A percentile compares a stretch with the other conserved stretches of the same genome.
Evolutionary conservation across 2,888 invertebrate genomes (phyloP).

Genomic region (Liodrosophila aerea): DNA sequence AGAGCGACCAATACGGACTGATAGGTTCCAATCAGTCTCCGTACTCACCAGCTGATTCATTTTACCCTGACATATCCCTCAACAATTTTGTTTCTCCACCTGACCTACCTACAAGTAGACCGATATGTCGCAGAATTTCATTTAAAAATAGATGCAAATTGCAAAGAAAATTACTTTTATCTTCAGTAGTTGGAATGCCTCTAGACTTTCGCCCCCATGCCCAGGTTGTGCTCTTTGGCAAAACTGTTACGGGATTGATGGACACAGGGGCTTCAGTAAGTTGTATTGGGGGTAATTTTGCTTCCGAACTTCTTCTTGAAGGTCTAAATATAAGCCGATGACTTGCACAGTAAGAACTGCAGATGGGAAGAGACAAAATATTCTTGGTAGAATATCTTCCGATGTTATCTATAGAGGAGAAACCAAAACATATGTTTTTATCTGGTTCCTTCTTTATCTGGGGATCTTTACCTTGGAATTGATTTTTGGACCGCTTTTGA

Average conservation of each 20-base stretch:
- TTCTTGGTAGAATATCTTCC: not conserved
- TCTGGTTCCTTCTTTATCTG: not conserved
- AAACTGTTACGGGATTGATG: too few relatives aligned
- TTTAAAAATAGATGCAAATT: too few relatives aligned
- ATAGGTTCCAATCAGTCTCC: not conserved
- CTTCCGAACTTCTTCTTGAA: not conserved
- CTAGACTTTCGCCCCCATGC: too few relatives aligned
- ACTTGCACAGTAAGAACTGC: not conserved
- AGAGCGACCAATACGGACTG: slow-evolving; percentile 1
- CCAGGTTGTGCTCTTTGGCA: too few relatives aligned
- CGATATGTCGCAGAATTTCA: too few relatives aligned
- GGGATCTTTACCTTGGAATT: not conserved
- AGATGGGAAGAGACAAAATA: not conserved
- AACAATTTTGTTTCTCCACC: not conserved
- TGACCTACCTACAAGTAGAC: too few relatives aligned
- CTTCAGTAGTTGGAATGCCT: too few relatives aligned
- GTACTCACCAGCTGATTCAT: too few relatives aligned
- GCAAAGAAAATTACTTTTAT: too few relatives aligned
- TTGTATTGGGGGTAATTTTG: not conserved
- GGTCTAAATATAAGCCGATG: not conserved
- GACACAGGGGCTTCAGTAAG: too few relatives aligned
- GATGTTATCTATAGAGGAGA: not conserved
- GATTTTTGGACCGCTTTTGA: slow-evolving; percentile 1
- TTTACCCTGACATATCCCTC: not conserved
- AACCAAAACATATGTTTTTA: not conserved